Evolutionary conservation across 2,888 invertebrate genomes (phyloP), one percentile per base, ranked within the genome.

Genomic region (Poecilus cupreus): DNA sequence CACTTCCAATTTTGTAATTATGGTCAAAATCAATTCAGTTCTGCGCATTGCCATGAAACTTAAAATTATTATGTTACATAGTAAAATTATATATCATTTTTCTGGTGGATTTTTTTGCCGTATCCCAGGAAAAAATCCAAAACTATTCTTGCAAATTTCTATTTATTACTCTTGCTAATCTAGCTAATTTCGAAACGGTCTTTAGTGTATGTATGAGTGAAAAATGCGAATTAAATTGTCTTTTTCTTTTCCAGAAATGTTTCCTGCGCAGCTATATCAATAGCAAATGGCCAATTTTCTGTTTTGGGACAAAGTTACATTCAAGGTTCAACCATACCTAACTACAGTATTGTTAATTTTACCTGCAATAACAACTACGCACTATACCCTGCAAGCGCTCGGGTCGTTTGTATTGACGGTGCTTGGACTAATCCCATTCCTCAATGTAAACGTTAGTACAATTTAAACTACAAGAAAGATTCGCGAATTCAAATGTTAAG

Each of bases 381-480:
- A 5, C 57, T 54, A 4, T 80, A 37, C 0, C 80, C 80, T 13
- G 0, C 20, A 3, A 57, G 6, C 43, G 13, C 46, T 54, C 5
- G 51, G 2, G 49, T 46, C 11, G 6, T 8, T 8, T 81, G 81
- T 54, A 24, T 20, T 3, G 49, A 46, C 0, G 51, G 64, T 6
- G 13, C 43, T 2, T 75, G 75, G 57, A 22, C 16, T 43, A 5
- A 13, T 2, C 18, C 13, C 13, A 6, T 81, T 2, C 64, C 74
- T 2, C 10, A 24, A 37, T 81, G 81, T 37, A 39, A 16, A 18
- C 16, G 81, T 81, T 60, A 74, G 75, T 75, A 54, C 18, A n/a
- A 39, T 32, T 11, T 75, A 1, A 16, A 16, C 18, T 51, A 32
- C 43, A 11, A 2, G 3, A n/a, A n/a, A n/a, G 24, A 60, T 32